Evolutionary conservation across 2,113 vertebrate species (phyloP).

Genomic region (Oxyruncus cristatus): DNA sequence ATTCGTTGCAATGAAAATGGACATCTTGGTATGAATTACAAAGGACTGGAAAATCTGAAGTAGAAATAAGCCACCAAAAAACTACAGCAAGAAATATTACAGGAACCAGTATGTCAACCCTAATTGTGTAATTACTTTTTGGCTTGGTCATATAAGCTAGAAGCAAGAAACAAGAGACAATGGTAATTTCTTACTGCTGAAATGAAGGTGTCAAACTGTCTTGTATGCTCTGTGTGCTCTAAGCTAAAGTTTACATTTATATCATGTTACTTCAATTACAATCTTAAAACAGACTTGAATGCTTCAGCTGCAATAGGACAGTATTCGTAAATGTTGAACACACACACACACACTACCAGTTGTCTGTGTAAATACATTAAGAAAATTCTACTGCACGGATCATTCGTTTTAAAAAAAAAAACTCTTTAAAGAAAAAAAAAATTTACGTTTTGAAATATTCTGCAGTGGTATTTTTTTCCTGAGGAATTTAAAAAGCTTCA

Average conservation of each 20-base stretch:
- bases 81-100: constrained; percentile 68
- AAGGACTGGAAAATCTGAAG: constrained; percentile 54
- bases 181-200: constrained; percentile 69
- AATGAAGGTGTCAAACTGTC: constrained; percentile 70
- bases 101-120: constrained; percentile 75
- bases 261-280: constrained; percentile 64
- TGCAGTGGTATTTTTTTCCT: not conserved
- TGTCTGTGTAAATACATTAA: not conserved
- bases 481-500: not conserved
- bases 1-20: constrained; percentile 47
- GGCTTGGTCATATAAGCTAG: constrained; percentile 74
- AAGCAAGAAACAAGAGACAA: constrained; percentile 71
- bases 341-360: not conserved
- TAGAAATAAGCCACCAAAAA: constrained; percentile 57
- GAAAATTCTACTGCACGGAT: not conserved
- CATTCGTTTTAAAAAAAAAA: not conserved
- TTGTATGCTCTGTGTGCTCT: constrained; percentile 39
- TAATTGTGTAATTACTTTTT: constrained; percentile 82
- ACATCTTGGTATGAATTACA: constrained; percentile 70
- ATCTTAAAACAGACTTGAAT: constrained; percentile 58
- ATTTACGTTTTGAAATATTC: not conserved
- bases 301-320: not conserved
- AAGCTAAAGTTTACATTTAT: constrained; percentile 67
- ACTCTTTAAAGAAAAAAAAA: not conserved
- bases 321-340: not conserved